These are phyloP conservation scores for Anoplolepis gracilipes DNA, from an alignment of 1,140 invertebrate species.

Conservation along the genomic window DNA sequence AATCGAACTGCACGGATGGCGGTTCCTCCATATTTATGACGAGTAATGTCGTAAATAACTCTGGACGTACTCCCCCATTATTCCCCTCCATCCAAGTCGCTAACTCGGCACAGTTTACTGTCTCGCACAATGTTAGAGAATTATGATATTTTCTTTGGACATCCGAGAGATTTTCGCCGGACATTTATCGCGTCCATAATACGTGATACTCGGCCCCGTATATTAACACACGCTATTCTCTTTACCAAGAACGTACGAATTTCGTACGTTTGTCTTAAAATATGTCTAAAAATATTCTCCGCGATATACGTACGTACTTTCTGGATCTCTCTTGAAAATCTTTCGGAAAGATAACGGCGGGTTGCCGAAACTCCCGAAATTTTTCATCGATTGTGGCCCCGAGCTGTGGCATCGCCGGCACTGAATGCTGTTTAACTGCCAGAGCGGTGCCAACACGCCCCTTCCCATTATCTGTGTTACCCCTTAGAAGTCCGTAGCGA, in stretches of 20 bases:
- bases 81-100: constrained; percentile 34
- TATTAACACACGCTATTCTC: background rate
- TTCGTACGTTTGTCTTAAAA: background rate
- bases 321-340: background rate
- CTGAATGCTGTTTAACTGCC: constrained; percentile 83
- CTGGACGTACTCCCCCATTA: constrained; percentile 39
- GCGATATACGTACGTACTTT: background rate
- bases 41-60: constrained; percentile 63
- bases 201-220: constrained; percentile 8
- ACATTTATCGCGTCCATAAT: constrained; percentile 50
- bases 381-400: constrained; percentile 70
- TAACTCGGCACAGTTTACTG: constrained; percentile 28
- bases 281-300: background rate
- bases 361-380: constrained; percentile 62
- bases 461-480: constrained; percentile 81
- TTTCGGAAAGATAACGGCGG: background rate
- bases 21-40: constrained; percentile 56
- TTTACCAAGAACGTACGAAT: background rate
- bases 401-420: constrained; percentile 74
- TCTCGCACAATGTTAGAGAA: constrained; percentile 35
- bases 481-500: constrained; percentile 83
- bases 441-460: constrained; percentile 83
- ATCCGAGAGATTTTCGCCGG: constrained; percentile 27
- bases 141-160: constrained; percentile 48
- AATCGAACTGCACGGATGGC: constrained; percentile 43